These are phyloP conservation scores for Temnothorax longispinosus DNA, from an alignment of 1,140 invertebrate genomes.

Conservation along the genomic window DNA sequence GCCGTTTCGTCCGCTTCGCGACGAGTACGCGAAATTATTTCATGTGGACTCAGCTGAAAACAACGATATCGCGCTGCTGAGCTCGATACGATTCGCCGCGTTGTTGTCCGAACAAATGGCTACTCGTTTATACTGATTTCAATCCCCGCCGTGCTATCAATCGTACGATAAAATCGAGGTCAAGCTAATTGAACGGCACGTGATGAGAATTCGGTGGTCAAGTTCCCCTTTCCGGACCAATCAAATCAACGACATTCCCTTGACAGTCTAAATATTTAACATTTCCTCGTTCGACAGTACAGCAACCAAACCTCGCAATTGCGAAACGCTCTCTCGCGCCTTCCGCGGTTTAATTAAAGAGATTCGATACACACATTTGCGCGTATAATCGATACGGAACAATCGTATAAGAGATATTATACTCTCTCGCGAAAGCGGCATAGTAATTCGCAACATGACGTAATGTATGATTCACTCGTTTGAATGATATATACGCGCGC, in stretches of 20 bases:
- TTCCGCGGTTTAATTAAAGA: neutral
- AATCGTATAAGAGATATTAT: neutral
- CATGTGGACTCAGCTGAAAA: conserved; percentile 50
- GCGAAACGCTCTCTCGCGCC: neutral
- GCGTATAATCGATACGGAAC: neutral
- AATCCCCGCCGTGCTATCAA: conserved; percentile 23
- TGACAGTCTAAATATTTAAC: conserved; percentile 38
- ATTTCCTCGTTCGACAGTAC: neutral
- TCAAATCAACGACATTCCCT: neutral
- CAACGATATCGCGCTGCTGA: conserved; percentile 2
- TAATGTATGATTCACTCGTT: neutral
- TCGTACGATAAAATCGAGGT: conserved; percentile 43
- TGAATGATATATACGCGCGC: neutral
- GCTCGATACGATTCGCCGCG: neutral
- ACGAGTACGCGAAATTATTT: conserved; percentile 8
- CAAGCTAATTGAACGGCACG: conserved; percentile 34
- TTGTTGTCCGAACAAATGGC: conserved; percentile 47
- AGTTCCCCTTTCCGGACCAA: neutral
- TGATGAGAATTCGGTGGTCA: conserved; percentile 20
- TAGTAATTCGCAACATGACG: neutral
- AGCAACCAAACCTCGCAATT: neutral
- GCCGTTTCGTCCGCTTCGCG: neutral
- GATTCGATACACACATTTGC: neutral
- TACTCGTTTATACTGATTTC: conserved; percentile 48
- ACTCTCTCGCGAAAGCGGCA: neutral